Evolutionary conservation across 1,140 invertebrate species (phyloP).

Genomic region (Sminthurinus signatus): DNA sequence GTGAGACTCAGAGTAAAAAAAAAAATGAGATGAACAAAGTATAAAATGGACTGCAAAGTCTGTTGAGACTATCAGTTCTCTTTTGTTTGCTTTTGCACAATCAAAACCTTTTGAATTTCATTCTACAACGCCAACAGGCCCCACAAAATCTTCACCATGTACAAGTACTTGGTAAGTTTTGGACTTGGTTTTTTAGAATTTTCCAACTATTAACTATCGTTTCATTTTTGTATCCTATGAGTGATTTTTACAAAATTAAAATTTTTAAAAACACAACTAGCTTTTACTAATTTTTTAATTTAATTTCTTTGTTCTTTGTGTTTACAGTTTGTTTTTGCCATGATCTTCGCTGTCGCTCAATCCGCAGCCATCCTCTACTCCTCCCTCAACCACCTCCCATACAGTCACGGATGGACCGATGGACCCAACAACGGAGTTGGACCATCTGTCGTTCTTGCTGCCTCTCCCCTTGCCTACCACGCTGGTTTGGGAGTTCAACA

Average conservation of each 20-base stretch:
- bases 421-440: conserved; percentile 23
- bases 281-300: background rate
- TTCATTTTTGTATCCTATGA: background rate
- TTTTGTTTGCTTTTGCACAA: background rate
- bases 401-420: conserved; percentile 23
- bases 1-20: too few relatives aligned
- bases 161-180: conserved; percentile 13
- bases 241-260: background rate
- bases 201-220: background rate
- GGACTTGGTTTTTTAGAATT: background rate
- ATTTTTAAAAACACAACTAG: background rate
- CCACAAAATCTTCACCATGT: background rate
- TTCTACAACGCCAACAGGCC: background rate
- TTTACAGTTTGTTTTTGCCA: conserved; percentile 11
- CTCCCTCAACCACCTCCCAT: conserved; percentile 4
- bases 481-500: background rate
- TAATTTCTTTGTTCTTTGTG: background rate
- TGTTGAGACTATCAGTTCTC: conserved; percentile 1
- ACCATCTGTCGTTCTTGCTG: conserved; percentile 2
- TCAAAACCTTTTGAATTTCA: background rate
- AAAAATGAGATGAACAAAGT: conserved; percentile 50
- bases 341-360: conserved; percentile 9
- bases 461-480: conserved; percentile 6
- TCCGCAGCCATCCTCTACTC: background rate
- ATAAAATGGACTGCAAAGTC: background rate